Evolutionary conservation across 2,888 invertebrate species (phyloP), one percentile per base, ranked within the genome.

Genomic region (Drosophila antonietae): DNA sequence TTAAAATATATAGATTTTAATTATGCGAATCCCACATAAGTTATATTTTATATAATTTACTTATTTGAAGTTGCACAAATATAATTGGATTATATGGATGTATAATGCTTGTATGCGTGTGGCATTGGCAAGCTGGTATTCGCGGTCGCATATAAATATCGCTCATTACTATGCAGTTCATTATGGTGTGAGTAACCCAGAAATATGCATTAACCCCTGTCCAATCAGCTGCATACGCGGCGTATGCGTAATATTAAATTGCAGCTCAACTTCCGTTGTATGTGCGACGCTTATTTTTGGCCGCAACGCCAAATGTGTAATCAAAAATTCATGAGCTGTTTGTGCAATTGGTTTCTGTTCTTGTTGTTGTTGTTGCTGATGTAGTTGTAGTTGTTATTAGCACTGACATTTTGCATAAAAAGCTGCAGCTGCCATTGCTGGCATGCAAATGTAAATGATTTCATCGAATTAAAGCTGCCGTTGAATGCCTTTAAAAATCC

Each of bases 241-340:
- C 81, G 83, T 80, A 88, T 83, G 78, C 78, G 78, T 75, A 83
- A 83, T 88, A 78, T 86, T 83, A 80, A 80, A 86, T 88, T 80
- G 75, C 83, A 82, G 58, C 44, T 39, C 52, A 75, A 83, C 78
- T 88, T 84, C 89, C 83, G 83, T 47, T 86, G 77, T 47, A 71
- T 64, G 47, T 58, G 62, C 67, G 31, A 57, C 51, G 63, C 46
- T 62, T 67, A 70, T 75, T 71, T 80, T 83, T 80, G 75, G 71
- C 71, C 71, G 78, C 86, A 85, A 68, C 61, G 68, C 73, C 88
- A 84, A 88, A 88, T 83, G 83, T 76, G 81, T 84, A 88, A 84
- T 84, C 83, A 84, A 84, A 88, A 88, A 84, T 84, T 84, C 89
- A 84, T 86, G 89, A 84, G 78, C 70, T 83, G 18, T 52, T 83